phyloP scores from a whole-genome alignment of 2,888 invertebrate genomes.

The Stramonita haemastoma region DNA sequence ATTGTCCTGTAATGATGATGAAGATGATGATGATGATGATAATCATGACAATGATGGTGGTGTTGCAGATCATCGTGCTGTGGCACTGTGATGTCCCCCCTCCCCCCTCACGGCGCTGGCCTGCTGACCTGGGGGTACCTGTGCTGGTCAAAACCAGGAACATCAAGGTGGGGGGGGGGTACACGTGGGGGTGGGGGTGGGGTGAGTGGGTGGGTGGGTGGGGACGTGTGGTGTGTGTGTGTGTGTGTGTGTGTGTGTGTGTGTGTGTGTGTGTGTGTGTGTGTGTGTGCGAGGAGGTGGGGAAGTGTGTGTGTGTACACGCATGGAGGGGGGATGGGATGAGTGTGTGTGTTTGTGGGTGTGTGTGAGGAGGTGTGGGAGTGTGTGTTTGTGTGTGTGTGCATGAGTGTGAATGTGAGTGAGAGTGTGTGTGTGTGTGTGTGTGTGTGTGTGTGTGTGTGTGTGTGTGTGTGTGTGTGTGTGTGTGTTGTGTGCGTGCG shows the following conservation, averaged over 20 bases:
- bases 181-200: too few relatives aligned
- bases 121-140: slow-evolving; percentile 77
- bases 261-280: slow-evolving; percentile 19
- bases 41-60: too few relatives aligned
- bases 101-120: slow-evolving; percentile 85
- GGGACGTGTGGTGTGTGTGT: slow-evolving; percentile 19
- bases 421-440: background rate
- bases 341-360: background rate
- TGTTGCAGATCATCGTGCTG: slow-evolving; percentile 85
- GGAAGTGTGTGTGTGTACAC: too few relatives aligned
- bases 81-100: slow-evolving; percentile 87
- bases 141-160: slow-evolving; percentile 77
- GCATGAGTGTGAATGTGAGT: background rate
- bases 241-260: background rate
- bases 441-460: slow-evolving; percentile 8
- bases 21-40: too few relatives aligned
- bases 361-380: background rate
- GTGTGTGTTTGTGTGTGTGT: background rate
- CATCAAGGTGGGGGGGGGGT: slow-evolving; percentile 76
- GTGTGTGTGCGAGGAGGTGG: background rate
- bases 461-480: background rate
- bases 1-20: too few relatives aligned
- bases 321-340: too few relatives aligned
- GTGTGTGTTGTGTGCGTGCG: too few relatives aligned
- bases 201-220: background rate